Conservation (phyloP, 2,113 vertebrate species). For the Centropus unirufus region DNA sequence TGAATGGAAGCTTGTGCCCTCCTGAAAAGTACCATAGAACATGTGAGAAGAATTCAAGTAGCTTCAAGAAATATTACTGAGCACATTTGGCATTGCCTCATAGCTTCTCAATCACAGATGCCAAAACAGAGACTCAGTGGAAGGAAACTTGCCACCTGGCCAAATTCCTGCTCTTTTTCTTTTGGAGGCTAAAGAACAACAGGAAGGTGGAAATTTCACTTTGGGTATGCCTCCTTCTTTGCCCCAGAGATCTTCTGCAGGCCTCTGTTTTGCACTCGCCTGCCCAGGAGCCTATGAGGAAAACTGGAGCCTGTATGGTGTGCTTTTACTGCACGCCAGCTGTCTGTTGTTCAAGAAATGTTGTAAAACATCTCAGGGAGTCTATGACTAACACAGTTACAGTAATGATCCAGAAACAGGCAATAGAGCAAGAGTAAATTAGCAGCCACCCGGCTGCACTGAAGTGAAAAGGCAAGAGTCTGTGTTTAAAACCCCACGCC, state of each 20-base stretch:
- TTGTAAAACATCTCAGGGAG: slow-evolving; percentile 51
- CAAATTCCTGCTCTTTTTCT: neutral
- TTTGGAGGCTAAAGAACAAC: neutral
- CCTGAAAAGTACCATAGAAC: neutral
- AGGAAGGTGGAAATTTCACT: neutral
- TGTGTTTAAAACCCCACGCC: slow-evolving; percentile 15
- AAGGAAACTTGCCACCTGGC: neutral
- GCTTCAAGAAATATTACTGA: neutral
- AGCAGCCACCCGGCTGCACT: neutral
- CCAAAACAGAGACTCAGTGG: neutral
- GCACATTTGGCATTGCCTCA: neutral
- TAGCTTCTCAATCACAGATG: neutral
- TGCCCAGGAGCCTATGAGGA: neutral
- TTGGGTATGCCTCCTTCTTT: neutral
- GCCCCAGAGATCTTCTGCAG: neutral
- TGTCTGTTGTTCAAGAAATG: slow-evolving; percentile 25
- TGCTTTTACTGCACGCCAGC: neutral
- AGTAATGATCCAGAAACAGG: slow-evolving; percentile 39
- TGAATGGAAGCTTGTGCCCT: neutral
- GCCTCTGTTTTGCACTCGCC: neutral
- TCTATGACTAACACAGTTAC: slow-evolving; percentile 39
- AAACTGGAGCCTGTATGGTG: neutral
- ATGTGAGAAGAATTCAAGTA: neutral
- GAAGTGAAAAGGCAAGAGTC: slow-evolving; percentile 17
- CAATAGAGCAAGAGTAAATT: slow-evolving; percentile 50